Evolutionary conservation across 2,113 vertebrate species (phyloP).

Genomic region (Antechinus flavipes): DNA sequence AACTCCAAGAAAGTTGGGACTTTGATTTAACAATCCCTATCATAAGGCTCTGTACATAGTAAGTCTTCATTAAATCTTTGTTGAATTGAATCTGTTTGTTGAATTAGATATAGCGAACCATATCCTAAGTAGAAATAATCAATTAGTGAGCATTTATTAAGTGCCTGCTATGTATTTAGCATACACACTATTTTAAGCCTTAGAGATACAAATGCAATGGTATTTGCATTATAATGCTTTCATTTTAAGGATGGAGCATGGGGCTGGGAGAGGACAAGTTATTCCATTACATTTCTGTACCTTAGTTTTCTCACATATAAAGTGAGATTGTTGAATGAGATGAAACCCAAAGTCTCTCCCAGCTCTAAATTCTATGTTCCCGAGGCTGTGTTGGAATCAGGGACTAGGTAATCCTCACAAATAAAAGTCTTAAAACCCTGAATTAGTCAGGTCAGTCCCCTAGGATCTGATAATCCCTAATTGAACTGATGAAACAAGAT

Average conservation of each 20-base stretch:
- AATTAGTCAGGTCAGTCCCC: background rate
- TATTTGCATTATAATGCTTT: background rate
- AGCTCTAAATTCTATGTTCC: background rate
- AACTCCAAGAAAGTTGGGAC: background rate
- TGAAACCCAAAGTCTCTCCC: background rate
- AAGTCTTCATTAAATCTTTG: background rate
- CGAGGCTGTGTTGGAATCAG: background rate
- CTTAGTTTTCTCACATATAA: background rate
- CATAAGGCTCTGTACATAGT: background rate
- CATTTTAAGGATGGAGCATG: background rate
- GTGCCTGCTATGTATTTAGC: background rate
- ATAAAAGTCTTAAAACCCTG: background rate
- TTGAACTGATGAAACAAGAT: background rate
- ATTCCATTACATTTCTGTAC: background rate
- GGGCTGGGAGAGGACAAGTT: background rate
- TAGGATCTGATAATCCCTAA: background rate
- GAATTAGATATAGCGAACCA: background rate
- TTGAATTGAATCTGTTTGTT: background rate
- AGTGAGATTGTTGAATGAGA: background rate
- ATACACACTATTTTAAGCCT: background rate
- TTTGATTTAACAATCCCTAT: background rate
- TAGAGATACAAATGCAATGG: background rate
- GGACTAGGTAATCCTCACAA: background rate
- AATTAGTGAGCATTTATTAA: background rate
- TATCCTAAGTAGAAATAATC: background rate